Evolutionary conservation across 2,888 invertebrate species (phyloP), one percentile per base, ranked within the genome.

Genomic region (Caenorhabditis auriculariae): DNA sequence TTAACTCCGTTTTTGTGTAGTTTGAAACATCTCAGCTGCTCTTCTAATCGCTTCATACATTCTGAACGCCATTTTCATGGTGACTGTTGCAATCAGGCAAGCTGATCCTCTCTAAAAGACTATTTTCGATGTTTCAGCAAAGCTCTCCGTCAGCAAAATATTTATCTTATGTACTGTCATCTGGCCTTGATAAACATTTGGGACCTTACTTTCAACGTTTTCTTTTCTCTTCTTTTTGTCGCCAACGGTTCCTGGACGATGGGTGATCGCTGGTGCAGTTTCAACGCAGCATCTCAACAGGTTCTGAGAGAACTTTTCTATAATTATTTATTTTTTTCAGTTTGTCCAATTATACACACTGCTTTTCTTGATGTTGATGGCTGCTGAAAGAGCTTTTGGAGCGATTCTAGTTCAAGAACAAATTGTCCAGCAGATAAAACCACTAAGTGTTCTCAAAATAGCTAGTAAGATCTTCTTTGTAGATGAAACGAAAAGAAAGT

Each of bases 261-360:
- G 46, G 74, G 76, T 26, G 69, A 54, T 50, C 57, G 54, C 0
- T 56, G 72, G 54, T 78, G 78, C 37, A 60, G 72, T 19, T 54
- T 69, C 26, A 76, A 78, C 46, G 78, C 76, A 7, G 71, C 66
- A n/a, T 57, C 71, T 9, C 78, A 78, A 57, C 68, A 78, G 59
- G 77, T 78, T n/a, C n/a, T n/a, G n/a, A n/a, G n/a, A n/a, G n/a
- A n/a, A n/a, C n/a, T n/a, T n/a, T n/a, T n/a, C n/a, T n/a, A n/a
- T n/a, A n/a, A n/a, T n/a, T n/a, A n/a, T n/a, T n/a, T n/a, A n/a
- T n/a, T n/a, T n/a, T 17, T 55, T 72, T 55, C 57, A 77, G 77
- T 76, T 76, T 46, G 54, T 64, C 21, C 73, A 73, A 52, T 57
- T 76, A 19, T 61, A 77, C 55, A 69, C 72, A 7, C 39, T 77